Conservation (phyloP, 2,113 vertebrate species). For the Rattus rattus region DNA sequence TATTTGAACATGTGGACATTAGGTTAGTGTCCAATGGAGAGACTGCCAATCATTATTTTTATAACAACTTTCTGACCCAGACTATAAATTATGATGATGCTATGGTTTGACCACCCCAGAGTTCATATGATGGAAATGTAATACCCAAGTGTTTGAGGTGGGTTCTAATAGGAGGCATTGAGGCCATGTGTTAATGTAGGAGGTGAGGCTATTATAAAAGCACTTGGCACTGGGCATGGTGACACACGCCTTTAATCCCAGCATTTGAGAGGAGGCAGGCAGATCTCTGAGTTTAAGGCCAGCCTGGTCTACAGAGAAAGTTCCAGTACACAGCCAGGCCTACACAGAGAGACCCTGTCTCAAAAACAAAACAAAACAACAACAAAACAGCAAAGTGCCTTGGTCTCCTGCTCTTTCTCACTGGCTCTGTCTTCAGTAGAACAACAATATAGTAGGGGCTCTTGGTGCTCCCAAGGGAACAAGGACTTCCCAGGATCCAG, state of each 20-base stretch:
- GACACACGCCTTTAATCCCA: too few relatives aligned
- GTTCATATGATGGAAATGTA: background rate
- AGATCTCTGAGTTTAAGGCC: too few relatives aligned
- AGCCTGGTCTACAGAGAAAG: too few relatives aligned
- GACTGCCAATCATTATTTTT: conserved; percentile 1
- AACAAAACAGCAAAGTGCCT: too few relatives aligned
- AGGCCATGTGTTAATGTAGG: background rate
- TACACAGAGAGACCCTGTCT: too few relatives aligned
- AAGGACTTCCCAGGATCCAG: background rate
- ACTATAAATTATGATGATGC: background rate
- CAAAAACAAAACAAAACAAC: too few relatives aligned
- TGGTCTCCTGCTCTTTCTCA: background rate
- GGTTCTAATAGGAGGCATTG: background rate
- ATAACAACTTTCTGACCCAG: background rate
- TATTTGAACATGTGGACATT: background rate
- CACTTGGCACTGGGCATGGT: background rate
- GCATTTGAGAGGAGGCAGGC: too few relatives aligned
- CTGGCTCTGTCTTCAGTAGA: background rate
- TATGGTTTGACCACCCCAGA: background rate
- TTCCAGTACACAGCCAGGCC: too few relatives aligned
- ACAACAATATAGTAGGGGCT: background rate
- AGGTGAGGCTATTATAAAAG: too few relatives aligned
- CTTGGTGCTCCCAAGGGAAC: background rate
- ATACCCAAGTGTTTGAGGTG: background rate
- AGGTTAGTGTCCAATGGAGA: background rate